Percentiles rank a stretch among this genome's conserved stretches.
Evolutionary conservation across 2,113 vertebrate genomes (phyloP).

Genomic region (Leucopsar rothschildi): DNA sequence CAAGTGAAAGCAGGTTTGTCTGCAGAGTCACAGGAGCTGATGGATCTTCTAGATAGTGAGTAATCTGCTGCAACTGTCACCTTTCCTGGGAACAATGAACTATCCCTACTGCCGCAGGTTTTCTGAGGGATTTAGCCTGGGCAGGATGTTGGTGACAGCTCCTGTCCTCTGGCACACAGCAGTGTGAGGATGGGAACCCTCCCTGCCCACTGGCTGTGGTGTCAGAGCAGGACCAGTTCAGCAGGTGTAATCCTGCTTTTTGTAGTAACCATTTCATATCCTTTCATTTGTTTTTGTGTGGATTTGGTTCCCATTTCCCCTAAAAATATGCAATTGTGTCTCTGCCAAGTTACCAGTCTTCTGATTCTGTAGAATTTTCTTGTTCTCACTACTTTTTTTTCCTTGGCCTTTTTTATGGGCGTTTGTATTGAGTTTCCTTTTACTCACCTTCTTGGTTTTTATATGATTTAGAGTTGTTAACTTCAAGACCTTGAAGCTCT

Average conservation of each 20-base stretch:
- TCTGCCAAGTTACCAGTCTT: neutral
- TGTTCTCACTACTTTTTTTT: neutral
- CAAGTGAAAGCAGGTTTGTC: neutral
- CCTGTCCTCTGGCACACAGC: neutral
- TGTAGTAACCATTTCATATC: neutral
- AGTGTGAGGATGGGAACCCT: neutral
- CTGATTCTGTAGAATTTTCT: neutral
- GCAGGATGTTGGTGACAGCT: neutral
- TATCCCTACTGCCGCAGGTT: neutral
- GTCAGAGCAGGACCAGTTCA: neutral
- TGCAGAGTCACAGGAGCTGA: neutral
- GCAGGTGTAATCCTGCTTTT: neutral
- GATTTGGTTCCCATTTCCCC: neutral
- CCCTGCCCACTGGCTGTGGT: neutral
- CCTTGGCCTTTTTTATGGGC: neutral
- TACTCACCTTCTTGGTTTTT: neutral
- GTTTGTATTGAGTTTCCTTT: neutral
- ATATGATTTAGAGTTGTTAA: neutral
- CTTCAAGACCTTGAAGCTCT: neutral
- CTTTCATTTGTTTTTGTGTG: neutral
- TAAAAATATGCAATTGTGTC: neutral
- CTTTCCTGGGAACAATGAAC: neutral
- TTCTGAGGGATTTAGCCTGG: neutral
- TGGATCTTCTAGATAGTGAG: neutral
- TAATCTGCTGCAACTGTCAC: neutral